Percentiles rank a stretch among this genome's conserved stretches.
phyloP scores from a whole-genome alignment of 2,113 vertebrate species.

The Bungarus multicinctus region DNA sequence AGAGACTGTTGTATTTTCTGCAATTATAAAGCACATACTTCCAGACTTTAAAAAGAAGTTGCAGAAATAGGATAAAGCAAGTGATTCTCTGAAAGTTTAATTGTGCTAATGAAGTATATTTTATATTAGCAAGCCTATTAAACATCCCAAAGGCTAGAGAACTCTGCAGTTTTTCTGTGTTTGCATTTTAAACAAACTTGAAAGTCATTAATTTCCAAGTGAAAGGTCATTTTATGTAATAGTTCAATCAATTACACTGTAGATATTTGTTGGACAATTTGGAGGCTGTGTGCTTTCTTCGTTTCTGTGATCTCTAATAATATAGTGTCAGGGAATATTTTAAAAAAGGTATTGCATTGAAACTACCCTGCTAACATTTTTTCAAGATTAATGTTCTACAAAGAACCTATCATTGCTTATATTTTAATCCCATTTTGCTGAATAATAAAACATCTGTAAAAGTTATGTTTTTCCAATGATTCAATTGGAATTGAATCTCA shows the following conservation, averaged over 20 bases:
- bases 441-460: not conserved
- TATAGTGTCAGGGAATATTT: not conserved
- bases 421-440: not conserved
- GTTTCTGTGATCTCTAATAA: not conserved
- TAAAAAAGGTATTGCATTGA: not conserved
- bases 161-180: too few species aligned
- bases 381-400: not conserved
- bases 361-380: not conserved
- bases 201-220: not conserved
- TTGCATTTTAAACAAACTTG: too few species aligned
- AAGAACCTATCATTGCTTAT: not conserved
- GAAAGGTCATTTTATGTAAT: not conserved
- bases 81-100: too few species aligned
- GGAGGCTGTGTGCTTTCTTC: not conserved
- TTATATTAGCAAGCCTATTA: too few species aligned
- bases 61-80: too few species aligned
- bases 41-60: too few species aligned
- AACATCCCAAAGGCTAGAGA: too few species aligned
- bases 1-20: not conserved
- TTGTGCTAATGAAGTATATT: too few species aligned
- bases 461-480: not conserved
- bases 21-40: not conserved
- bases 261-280: not conserved
- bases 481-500: not conserved
- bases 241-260: not conserved